Percentiles rank a stretch among this genome's conserved stretches.
Evolutionary conservation across 1,140 invertebrate genomes (phyloP).

Genomic region (Drosophila triauraria): DNA sequence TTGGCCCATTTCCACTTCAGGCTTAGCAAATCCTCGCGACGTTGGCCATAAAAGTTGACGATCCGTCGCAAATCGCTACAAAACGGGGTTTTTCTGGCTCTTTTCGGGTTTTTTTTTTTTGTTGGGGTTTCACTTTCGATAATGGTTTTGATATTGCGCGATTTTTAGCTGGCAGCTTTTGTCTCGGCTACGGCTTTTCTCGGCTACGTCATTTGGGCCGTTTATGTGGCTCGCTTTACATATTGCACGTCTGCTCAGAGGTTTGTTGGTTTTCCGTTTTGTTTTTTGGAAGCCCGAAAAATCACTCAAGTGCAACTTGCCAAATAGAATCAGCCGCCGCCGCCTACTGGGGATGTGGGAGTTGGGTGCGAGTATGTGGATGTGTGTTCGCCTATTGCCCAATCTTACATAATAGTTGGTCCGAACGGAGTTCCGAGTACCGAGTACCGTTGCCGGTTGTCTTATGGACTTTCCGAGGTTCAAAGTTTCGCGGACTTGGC

Average conservation of each 20-base stretch:
- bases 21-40: constrained; percentile 54
- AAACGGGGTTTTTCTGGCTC: constrained; percentile 38
- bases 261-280: constrained; percentile 72
- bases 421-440: constrained; percentile 44
- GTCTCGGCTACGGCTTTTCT: constrained; percentile 55
- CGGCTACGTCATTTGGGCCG: constrained; percentile 76
- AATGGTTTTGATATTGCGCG: constrained; percentile 69
- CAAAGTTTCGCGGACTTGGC: constrained; percentile 16
- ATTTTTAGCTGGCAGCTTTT: constrained; percentile 58
- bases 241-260: constrained; percentile 68
- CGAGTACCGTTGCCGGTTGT: constrained; percentile 31
- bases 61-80: constrained; percentile 60
- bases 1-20: constrained; percentile 65
- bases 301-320: constrained; percentile 83
- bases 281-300: constrained; percentile 77
- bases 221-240: constrained; percentile 76
- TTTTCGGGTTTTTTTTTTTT: constrained; percentile 9
- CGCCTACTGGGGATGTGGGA: constrained; percentile 30
- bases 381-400: constrained; percentile 57
- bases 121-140: constrained; percentile 68
- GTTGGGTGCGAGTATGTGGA: constrained; percentile 46
- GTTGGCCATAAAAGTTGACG: constrained; percentile 74
- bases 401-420: constrained; percentile 74
- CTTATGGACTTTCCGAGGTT: constrained; percentile 30
- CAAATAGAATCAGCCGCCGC: constrained; percentile 72